Evolutionary conservation across 2,797 vertebrate species (phyloP).

Genomic region (Pipistrellus pygmaeus): DNA sequence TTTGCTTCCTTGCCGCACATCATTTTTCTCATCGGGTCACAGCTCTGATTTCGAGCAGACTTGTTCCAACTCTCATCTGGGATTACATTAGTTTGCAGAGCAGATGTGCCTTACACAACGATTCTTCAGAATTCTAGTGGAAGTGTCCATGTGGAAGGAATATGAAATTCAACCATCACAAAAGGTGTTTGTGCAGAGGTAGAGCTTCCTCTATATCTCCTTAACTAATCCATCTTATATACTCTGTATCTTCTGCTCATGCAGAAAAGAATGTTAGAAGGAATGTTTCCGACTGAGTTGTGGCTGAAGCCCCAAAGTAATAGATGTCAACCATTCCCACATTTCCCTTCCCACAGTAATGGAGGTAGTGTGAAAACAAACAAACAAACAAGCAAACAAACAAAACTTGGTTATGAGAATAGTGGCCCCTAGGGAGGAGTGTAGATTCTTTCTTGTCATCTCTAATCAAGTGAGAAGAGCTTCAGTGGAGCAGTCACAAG

Average conservation of each 20-base stretch:
- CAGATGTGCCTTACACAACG: neutral
- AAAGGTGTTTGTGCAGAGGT: neutral
- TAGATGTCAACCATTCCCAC: neutral
- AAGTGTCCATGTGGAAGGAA: neutral
- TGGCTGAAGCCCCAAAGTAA: neutral
- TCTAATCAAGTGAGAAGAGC: neutral
- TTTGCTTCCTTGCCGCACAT: neutral
- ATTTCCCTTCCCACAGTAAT: neutral
- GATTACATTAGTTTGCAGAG: neutral
- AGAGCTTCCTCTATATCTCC: neutral
- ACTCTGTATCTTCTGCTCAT: neutral
- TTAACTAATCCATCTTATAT: neutral
- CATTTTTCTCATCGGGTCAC: neutral
- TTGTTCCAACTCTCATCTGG: conserved; percentile 3
- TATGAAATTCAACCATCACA: neutral
- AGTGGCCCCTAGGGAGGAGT: neutral
- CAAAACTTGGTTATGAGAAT: neutral
- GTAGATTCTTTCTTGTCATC: neutral
- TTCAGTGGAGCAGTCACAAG: neutral
- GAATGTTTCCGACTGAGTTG: neutral
- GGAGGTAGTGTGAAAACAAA: neutral
- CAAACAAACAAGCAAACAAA: neutral
- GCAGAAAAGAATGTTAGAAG: conserved; percentile 16
- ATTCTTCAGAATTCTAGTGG: neutral
- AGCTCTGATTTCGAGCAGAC: conserved; percentile 14